Evolutionary conservation across 2,888 invertebrate species (phyloP).

Genomic region (Himalopsyche japonica): DNA sequence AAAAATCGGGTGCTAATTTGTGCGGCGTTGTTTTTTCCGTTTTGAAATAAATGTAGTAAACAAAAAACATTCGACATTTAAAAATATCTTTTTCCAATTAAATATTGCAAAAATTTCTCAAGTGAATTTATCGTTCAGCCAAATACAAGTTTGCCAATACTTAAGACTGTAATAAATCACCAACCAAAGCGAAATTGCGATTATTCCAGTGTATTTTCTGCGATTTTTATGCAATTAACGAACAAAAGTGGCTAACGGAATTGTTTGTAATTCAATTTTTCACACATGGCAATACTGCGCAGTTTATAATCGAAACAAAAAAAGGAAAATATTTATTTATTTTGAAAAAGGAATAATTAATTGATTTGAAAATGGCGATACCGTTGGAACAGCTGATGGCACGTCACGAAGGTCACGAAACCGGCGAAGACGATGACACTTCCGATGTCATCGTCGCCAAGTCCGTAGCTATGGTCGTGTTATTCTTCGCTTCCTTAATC

Average conservation of each 20-base stretch:
- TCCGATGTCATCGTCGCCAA: constrained; percentile 70
- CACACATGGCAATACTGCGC: background rate
- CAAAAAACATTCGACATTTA: background rate
- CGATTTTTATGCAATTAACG: background rate
- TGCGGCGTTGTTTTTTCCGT: background rate
- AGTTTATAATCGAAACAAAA: background rate
- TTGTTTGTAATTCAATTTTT: background rate
- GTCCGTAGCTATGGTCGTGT: constrained; percentile 74
- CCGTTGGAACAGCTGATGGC: constrained; percentile 15
- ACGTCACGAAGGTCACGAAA: background rate
- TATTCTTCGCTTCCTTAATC: constrained; percentile 74
- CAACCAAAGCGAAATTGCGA: background rate
- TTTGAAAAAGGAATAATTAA: background rate
- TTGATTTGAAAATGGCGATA: constrained; percentile 11
- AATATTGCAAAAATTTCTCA: background rate
- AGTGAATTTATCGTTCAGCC: background rate
- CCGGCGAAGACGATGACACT: background rate
- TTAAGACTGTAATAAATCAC: background rate
- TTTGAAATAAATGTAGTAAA: background rate
- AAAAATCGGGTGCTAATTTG: background rate
- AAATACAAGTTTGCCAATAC: background rate
- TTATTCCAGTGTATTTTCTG: background rate
- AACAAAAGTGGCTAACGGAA: background rate
- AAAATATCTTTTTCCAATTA: background rate
- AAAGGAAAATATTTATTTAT: background rate